A percentile compares a stretch with the other conserved stretches of the same genome.
Conservation (phyloP, 92 coral and sea anemone genomes). For the Pocillopora grandis region DNA sequence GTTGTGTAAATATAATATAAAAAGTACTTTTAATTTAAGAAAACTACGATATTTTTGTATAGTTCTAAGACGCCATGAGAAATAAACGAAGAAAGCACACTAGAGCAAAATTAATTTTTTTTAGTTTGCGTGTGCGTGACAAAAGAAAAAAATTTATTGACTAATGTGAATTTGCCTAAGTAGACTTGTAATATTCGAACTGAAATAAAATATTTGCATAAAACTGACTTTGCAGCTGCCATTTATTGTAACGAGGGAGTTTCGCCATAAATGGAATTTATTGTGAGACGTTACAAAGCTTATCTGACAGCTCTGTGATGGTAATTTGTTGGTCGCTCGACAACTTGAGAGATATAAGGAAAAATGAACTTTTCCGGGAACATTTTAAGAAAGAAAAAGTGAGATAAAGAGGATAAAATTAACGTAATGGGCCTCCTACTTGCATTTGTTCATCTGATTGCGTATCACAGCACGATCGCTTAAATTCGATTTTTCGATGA, state of each 20-base stretch:
- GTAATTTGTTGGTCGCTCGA: background rate
- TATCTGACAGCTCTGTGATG: background rate
- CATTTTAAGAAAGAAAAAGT: background rate
- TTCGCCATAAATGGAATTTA: background rate
- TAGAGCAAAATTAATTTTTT: background rate
- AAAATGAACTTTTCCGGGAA: background rate
- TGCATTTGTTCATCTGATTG: background rate
- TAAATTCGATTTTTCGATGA: background rate
- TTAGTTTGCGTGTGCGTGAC: conserved; percentile 43
- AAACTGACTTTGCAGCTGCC: conserved; percentile 37
- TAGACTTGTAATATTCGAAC: conserved; percentile 20
- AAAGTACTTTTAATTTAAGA: conserved; percentile 29
- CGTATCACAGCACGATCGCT: background rate
- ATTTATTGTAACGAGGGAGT: conserved; percentile 5
- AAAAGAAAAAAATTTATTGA: conserved; percentile 25
- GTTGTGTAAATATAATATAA: background rate
- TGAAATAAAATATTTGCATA: conserved; percentile 37
- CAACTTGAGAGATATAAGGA: background rate
- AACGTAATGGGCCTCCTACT: background rate
- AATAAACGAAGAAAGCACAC: background rate
- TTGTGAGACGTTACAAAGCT: background rate
- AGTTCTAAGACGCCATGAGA: background rate
- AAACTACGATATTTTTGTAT: conserved; percentile 29
- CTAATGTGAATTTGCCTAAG: conserved; percentile 38
- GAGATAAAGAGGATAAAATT: background rate